Percentiles rank a stretch among this genome's conserved stretches.
Conservation (phyloP, 1,140 invertebrate genomes). For the Camponotus floridanus region DNA sequence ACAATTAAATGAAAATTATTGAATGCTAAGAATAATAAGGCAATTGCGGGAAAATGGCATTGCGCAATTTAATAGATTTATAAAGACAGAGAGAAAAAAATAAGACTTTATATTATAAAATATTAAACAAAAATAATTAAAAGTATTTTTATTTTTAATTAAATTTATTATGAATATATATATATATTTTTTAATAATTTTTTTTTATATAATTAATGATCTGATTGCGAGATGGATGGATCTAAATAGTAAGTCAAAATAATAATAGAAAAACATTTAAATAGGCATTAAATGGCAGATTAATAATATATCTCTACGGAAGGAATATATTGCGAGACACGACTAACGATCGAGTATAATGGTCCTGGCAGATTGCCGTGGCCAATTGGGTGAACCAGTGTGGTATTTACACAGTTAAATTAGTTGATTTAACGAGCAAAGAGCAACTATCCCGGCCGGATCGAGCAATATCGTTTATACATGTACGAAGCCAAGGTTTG, state of each 20-base stretch:
- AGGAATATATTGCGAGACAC: not conserved
- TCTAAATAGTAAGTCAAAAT: too few relatives aligned
- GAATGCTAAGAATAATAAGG: not conserved
- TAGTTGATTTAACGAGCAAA: slow-evolving; percentile 51
- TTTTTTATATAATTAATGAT: not conserved
- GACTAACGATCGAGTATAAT: slow-evolving; percentile 20
- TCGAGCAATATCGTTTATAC: slow-evolving; percentile 24
- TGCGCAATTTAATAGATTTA: not conserved
- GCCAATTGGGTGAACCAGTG: slow-evolving; percentile 48
- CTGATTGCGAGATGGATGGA: not conserved
- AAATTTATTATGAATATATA: slow-evolving; percentile 2
- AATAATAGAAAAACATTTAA: too few relatives aligned
- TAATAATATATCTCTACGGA: not conserved
- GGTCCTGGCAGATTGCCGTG: slow-evolving; percentile 39
- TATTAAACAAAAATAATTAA: not conserved
- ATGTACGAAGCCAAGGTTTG: not conserved
- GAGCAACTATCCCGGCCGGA: slow-evolving; percentile 16
- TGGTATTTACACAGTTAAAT: slow-evolving; percentile 63
- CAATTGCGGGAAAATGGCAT: not conserved
- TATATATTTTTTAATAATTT: too few relatives aligned
- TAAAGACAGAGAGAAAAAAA: not conserved
- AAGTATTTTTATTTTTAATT: not conserved
- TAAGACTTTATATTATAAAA: not conserved
- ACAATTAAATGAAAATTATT: slow-evolving; percentile 14
- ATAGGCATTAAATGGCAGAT: too few relatives aligned